These are phyloP conservation scores for Rostratula benghalensis DNA, from an alignment of 2,113 vertebrate species.

Conservation along the genomic window DNA sequence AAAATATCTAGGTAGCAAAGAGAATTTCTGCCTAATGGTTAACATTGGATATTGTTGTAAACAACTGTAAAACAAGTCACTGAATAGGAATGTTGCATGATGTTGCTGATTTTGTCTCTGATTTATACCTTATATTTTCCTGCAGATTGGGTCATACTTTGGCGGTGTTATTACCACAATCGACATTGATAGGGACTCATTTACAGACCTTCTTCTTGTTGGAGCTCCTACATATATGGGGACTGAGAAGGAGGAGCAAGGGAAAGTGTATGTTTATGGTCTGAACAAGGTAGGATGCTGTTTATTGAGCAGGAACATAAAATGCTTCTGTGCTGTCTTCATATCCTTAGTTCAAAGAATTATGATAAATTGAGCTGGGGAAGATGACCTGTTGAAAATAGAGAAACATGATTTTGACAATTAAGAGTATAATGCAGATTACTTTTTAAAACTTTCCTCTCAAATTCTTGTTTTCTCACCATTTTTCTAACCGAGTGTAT, in stretches of 20 bases:
- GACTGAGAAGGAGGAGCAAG: conserved; percentile 90
- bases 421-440: neutral
- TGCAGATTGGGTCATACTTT: conserved; percentile 94
- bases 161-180: conserved; percentile 91
- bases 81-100: neutral
- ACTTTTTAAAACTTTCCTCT: neutral
- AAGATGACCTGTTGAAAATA: neutral
- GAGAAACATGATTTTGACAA: neutral
- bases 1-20: neutral
- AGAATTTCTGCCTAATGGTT: neutral
- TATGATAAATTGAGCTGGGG: neutral
- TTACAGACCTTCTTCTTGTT: conserved; percentile 89
- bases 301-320: neutral
- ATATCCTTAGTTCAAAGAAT: neutral
- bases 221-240: conserved; percentile 97
- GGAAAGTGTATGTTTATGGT: conserved; percentile 91
- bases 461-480: neutral
- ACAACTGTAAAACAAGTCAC: neutral
- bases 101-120: neutral
- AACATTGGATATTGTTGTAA: neutral
- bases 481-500: neutral
- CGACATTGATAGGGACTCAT: conserved; percentile 83
- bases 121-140: neutral
- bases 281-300: conserved; percentile 78
- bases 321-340: neutral